Conservation (phyloP, 2,888 invertebrate genomes). For the Machimus atricapillus region DNA sequence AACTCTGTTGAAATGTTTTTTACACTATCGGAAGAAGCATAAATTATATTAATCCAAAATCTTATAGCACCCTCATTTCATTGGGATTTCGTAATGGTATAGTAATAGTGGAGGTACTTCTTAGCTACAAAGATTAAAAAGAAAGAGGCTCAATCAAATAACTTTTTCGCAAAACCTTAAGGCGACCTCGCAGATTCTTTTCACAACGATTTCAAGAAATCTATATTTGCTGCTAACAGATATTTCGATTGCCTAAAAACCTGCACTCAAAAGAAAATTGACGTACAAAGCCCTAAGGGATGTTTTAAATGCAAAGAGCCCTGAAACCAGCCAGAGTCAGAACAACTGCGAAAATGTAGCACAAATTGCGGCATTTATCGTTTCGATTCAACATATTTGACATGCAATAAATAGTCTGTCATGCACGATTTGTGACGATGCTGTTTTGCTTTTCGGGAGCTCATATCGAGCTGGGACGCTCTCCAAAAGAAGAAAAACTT, state of each 20-base stretch:
- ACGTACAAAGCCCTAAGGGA: background rate
- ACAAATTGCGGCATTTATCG: background rate
- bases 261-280: background rate
- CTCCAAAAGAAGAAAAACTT: background rate
- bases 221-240: too few relatives aligned
- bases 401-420: slow-evolving; percentile 18
- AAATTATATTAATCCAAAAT: too few relatives aligned
- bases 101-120: too few relatives aligned
- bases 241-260: background rate
- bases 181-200: too few relatives aligned
- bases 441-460: background rate
- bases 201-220: too few relatives aligned
- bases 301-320: background rate
- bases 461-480: background rate
- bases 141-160: too few relatives aligned
- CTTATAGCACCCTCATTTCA: too few relatives aligned
- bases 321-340: background rate
- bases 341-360: background rate
- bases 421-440: slow-evolving; percentile 8
- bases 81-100: too few relatives aligned
- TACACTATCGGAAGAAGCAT: too few relatives aligned
- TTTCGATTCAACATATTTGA: background rate
- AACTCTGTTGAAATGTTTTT: too few relatives aligned
- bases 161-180: too few relatives aligned
- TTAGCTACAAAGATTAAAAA: too few relatives aligned